Base-by-base conservation (phyloP, 92 coral and sea anemone species). In the Muricea muricata region DNA sequence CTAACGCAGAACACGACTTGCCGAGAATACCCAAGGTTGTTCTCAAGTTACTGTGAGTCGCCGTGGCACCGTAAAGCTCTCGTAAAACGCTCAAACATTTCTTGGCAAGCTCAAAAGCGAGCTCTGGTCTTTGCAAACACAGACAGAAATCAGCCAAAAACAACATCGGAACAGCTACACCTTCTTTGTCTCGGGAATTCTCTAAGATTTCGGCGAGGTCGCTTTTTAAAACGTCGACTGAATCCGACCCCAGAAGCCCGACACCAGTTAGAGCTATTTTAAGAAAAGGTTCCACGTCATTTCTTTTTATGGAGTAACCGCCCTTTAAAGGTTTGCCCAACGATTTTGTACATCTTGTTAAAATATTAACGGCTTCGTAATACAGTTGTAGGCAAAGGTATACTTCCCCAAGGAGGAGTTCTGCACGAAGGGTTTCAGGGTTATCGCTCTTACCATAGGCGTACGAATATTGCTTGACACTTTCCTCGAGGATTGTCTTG, bases 201-300 rank as follows among this genome's bases (percentile, higher is more conserved):
- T 39, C 57, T 17, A 73, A 42, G 30, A 46, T 24, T 40, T 73
- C 79, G 57, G 35, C 57, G 56, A 73, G 56, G 72, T 23, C 72
- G 31, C 26, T 73, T 42, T 39, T 46, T 48, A 60, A 73, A 41
- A 73, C 50, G 48, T 73, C 31, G 26, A 40, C 31, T 42, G 79
- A 41, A 39, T 73, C 79, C 31, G 72, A 23, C 50, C 45, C 57
- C 50, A 41, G 50, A 37, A 73, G 46, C 50, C 79, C 79, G 56
- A 20, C 79, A 32, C 79, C 79, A 73, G 50, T 42, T 20, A 41
- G 52, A 73, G 79, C 79, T 73, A 73, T 42, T 73, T 73, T 73
- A 15, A 73, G 32, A 73, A 33, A 73, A 17, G 58, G 29, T 41
- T 73, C 57, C 15, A 73, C 79, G 56, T 73, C 79, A 29, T 60